phyloP scores from a whole-genome alignment of 2,113 vertebrate species.

The Zosterops hypoxanthus region DNA sequence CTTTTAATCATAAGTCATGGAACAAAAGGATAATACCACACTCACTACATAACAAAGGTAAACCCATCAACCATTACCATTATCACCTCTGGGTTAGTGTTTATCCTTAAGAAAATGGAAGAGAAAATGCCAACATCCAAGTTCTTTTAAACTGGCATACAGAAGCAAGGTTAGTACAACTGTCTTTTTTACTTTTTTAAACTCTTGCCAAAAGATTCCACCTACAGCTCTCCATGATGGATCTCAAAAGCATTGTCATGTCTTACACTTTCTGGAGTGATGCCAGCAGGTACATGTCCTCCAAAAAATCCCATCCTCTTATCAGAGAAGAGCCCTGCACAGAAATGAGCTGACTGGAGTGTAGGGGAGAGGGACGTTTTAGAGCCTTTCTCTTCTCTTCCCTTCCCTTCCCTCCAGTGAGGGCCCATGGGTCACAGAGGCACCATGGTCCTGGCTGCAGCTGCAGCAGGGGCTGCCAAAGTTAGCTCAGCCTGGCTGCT shows the following conservation, averaged over 20 bases:
- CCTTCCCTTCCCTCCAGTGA: too few species aligned
- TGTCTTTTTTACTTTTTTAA: neutral
- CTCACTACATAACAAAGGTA: neutral
- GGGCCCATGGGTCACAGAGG: fast-evolving
- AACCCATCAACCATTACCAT: neutral
- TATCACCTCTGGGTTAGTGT: neutral
- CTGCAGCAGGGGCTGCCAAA: neutral
- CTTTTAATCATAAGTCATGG: neutral
- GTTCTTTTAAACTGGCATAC: neutral
- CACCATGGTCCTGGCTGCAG: fast-evolving
- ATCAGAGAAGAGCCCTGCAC: fast-evolving
- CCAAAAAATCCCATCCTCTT: neutral
- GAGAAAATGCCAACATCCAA: neutral
- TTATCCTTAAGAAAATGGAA: neutral
- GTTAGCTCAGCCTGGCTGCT: neutral
- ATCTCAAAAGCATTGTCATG: neutral
- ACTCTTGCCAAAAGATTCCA: neutral
- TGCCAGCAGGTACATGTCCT: neutral
- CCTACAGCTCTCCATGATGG: neutral
- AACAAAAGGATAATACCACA: neutral
- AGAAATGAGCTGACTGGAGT: neutral
- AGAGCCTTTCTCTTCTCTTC: neutral
- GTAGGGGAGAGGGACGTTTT: neutral
- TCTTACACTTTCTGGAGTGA: neutral
- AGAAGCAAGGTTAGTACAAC: neutral